Evolutionary conservation across 2,113 vertebrate genomes (phyloP), one percentile per base, ranked within the genome.

Genomic region (Petaurus breviceps): DNA sequence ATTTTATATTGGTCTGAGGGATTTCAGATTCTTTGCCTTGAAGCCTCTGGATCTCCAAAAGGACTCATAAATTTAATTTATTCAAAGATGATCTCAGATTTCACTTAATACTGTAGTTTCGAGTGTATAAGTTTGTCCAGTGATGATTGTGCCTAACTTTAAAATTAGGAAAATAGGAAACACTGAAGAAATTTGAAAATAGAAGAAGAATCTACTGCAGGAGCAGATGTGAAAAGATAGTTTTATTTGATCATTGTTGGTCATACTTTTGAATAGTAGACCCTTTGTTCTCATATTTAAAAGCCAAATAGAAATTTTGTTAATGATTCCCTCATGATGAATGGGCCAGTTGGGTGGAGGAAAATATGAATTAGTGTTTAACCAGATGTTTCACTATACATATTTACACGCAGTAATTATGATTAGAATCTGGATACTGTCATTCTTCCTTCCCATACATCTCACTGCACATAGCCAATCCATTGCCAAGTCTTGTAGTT

Each of bases 21-120:
- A n/a, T 93, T 98, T 98, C 31, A 61, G 96, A 93, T 94, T 95
- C 8, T 96, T 93, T 97, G 94, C 93, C 46, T 98, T 92, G 91
- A 89, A 97, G 61, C 92, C 49, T 92, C 9, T 93, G 89, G 93
- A 94, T 91, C 97, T 98, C 94, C 93, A 95, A 96, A 95, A 95
- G 96, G 94, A 97, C 96, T 97, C 97, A 94, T 92, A 96, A 92
- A 96, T 96, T 97, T 96, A 37, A 28, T 98, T 97, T 96, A 84
- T 96, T 61, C 22, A 92, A 95, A 57, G 89, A 96, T 97, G 55
- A 96, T 98, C 68, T 98, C 95, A 97, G 43, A 61, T 92, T 91
- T 54, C 90, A 95, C 53, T 98, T 97, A 98, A 95, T 90, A 94
- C 97, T 96, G 94, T 54, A 53, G 91, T 93, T 0, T 0, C 55